Percentiles rank a stretch among this genome's conserved stretches.
Conservation (phyloP, 2,888 invertebrate genomes). For the Uloborus plumipes region DNA sequence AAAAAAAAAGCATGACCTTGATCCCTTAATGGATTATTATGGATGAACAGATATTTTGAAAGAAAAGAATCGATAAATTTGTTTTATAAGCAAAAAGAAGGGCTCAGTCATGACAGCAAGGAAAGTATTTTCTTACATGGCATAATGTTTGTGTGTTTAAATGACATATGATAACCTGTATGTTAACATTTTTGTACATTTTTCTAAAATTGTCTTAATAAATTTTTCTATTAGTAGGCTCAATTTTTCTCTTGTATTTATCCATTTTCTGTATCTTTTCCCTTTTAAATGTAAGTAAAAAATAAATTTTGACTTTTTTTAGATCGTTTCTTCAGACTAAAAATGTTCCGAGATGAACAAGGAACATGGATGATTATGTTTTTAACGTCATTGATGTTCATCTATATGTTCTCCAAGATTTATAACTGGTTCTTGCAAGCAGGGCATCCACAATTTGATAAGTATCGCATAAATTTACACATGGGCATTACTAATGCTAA, state of each 20-base stretch:
- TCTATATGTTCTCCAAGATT: constrained; percentile 73
- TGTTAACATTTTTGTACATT: no score
- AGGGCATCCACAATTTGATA: constrained; percentile 70
- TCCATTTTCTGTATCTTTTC: background rate
- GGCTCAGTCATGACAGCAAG: no score
- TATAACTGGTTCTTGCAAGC: constrained; percentile 73
- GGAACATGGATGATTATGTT: constrained; percentile 75
- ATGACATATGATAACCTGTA: no score
- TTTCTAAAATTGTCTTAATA: no score
- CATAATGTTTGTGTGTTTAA: no score
- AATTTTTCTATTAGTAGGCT: no score
- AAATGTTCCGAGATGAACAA: constrained; percentile 74
- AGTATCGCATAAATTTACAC: constrained; percentile 72
- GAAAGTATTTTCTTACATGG: no score
- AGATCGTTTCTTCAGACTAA: constrained; percentile 72
- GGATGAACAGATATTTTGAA: no score
- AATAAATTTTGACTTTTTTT: constrained; percentile 48
- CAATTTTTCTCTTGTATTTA: background rate
- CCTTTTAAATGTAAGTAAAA: background rate
- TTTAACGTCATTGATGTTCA: constrained; percentile 72
- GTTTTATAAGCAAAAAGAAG: no score
- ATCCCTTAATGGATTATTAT: no score
- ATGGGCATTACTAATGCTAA: constrained; percentile 73
- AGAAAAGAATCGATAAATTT: no score
- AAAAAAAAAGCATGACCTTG: no score